Evolutionary conservation across 2,888 invertebrate species (phyloP), one percentile per base, ranked within the genome.

Genomic region (Plebejus anna): DNA sequence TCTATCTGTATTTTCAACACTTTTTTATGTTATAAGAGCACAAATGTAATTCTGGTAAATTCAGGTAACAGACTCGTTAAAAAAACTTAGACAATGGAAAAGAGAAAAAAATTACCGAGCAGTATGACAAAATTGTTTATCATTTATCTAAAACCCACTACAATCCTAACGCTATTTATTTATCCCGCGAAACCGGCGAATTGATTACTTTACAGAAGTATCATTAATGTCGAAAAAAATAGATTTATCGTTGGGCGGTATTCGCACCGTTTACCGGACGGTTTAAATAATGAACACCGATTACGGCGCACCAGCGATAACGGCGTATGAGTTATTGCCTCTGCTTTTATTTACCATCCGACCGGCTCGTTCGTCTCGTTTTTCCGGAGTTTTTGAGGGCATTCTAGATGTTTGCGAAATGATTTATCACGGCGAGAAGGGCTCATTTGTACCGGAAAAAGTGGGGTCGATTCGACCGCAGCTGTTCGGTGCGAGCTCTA

Each of bases 221-320:
- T 72, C 76, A 72, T 72, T 72, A 76, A 22, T 38, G 72, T 59
- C 76, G 66, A 66, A 76, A 55, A 57, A 72, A 28, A 70, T 72
- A 59, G 76, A 76, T 76, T 72, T 76, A 76, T 72, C 59, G 76
- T 42, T 36, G 66, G 66, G 66, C 66, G 66, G 71, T 71, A 71
- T 76, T 71, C 76, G 57, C 76, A 47, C 59, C 76, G 72, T 79
- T 79, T 78, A 79, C 79, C 77, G 77, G 75, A 66, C 66, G 76
- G 77, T 75, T 75, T 78, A 79, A 79, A 79, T 79, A 77, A 79
- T 79, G 78, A 77, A 79, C 76, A 76, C 75, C 78, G 77, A 76
- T 78, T 79, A 77, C 77, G 70, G 76, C 70, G 59, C 72, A 76
- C 59, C 75, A 51, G 75, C 61, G 78, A 78, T 78, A 78, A 78